These are phyloP conservation scores for Triplophysa tibetana DNA, from an alignment of 2,113 vertebrate genomes.

Conservation along the genomic window DNA sequence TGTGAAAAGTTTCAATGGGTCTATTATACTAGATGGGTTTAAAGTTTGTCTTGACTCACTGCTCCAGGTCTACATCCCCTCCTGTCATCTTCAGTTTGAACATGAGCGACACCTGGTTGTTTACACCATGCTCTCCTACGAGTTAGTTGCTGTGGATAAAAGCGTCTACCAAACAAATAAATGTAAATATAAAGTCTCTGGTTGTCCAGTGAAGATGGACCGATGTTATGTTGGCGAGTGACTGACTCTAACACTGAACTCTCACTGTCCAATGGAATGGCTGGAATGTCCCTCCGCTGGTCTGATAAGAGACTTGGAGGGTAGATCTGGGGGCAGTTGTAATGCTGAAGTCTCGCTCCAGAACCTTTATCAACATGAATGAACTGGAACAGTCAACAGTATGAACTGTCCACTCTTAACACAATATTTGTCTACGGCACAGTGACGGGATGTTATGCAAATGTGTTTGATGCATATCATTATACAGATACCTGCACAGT, in stretches of 20 bases:
- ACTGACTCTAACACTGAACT: conserved; percentile 51
- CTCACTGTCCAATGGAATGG: conserved; percentile 62
- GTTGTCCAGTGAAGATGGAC: background rate
- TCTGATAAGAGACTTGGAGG: conserved; percentile 45
- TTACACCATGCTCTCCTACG: no score
- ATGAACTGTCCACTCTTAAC: background rate
- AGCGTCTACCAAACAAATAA: no score
- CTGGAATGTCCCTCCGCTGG: conserved; percentile 62
- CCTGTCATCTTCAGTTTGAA: no score
- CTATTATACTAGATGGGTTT: no score
- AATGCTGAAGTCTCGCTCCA: conserved; percentile 35
- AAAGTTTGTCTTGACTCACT: no score
- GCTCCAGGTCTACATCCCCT: no score
- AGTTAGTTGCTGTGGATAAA: no score
- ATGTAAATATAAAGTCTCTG: no score
- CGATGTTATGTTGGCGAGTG: conserved; percentile 48
- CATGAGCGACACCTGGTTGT: background rate
- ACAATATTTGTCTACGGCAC: conserved; percentile 27
- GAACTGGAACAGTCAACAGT: background rate
- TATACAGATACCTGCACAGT: no score
- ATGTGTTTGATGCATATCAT: no score
- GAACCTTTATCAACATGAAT: conserved; percentile 6
- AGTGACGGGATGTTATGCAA: no score
- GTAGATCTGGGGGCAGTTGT: conserved; percentile 32
- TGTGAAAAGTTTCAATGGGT: no score